Evolutionary conservation across 2,888 invertebrate species (phyloP).

Genomic region (Leuctra nigra): DNA sequence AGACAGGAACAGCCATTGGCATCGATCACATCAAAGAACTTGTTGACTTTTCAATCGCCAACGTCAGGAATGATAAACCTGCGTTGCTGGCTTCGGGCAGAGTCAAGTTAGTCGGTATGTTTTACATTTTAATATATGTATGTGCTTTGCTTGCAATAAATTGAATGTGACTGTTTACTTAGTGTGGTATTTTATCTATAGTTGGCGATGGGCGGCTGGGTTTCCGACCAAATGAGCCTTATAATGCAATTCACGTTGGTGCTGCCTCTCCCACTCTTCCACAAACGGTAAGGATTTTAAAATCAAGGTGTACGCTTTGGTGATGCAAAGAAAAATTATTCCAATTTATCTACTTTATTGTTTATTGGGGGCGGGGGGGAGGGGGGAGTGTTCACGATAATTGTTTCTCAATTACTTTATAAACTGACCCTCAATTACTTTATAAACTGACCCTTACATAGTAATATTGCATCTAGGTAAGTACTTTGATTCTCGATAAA

Average conservation of each 20-base stretch:
- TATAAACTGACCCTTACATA: no score
- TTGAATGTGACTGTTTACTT: no score
- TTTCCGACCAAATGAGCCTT: slow-evolving; percentile 66
- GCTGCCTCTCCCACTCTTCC: slow-evolving; percentile 79
- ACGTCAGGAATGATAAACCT: slow-evolving; percentile 68
- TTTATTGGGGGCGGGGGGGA: no score
- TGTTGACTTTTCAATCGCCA: slow-evolving; percentile 63
- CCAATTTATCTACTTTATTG: no score
- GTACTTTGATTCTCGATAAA: no score
- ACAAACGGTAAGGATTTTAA: slow-evolving; percentile 53
- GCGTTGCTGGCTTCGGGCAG: slow-evolving; percentile 59
- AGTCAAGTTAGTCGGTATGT: slow-evolving; percentile 62
- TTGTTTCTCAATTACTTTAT: no score
- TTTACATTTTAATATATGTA: slow-evolving; percentile 8
- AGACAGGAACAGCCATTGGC: slow-evolving; percentile 64
- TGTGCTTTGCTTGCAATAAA: no score
- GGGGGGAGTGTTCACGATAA: no score
- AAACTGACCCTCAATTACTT: no score
- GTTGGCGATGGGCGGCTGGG: slow-evolving; percentile 90
- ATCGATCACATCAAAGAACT: slow-evolving; percentile 87
- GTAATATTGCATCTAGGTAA: no score
- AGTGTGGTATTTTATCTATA: slow-evolving; percentile 39
- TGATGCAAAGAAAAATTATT: no score
- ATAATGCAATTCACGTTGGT: slow-evolving; percentile 90
- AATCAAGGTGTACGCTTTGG: no score